Evolutionary conservation across 2,113 vertebrate genomes (phyloP).

Genomic region (Hemibagrus wyckioides): DNA sequence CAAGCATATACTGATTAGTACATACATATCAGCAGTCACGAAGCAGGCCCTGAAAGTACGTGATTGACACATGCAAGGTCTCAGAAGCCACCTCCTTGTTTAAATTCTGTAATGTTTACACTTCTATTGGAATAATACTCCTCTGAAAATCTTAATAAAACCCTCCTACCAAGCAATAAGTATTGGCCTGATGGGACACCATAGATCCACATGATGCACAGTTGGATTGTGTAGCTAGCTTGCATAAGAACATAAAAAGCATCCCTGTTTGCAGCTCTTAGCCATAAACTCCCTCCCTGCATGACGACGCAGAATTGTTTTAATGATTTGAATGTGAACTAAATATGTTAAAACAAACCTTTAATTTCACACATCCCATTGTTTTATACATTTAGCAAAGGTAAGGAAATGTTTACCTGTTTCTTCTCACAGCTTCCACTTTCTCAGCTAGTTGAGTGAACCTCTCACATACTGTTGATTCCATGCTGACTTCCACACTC

Average conservation of each 20-base stretch:
- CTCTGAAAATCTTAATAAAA: neutral
- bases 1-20: too few relatives aligned
- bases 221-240: neutral
- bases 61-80: neutral
- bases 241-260: neutral
- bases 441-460: constrained; percentile 66
- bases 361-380: neutral
- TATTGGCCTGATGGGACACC: neutral
- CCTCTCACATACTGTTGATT: constrained; percentile 58
- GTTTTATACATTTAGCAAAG: too few relatives aligned
- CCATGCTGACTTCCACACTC: constrained; percentile 61
- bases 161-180: neutral
- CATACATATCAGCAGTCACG: too few relatives aligned
- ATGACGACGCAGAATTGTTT: neutral
- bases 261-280: neutral
- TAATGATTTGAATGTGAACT: neutral
- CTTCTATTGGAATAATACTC: neutral
- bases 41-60: too few relatives aligned
- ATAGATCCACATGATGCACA: neutral
- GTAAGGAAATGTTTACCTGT: constrained; percentile 57
- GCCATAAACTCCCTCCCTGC: neutral
- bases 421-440: constrained; percentile 65
- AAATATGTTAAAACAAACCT: neutral
- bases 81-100: neutral
- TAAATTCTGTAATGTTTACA: neutral